Percentiles rank a stretch among this genome's conserved stretches.
phyloP scores from a whole-genome alignment of 2,888 invertebrate genomes.

The Eupithecia insigniata region DNA sequence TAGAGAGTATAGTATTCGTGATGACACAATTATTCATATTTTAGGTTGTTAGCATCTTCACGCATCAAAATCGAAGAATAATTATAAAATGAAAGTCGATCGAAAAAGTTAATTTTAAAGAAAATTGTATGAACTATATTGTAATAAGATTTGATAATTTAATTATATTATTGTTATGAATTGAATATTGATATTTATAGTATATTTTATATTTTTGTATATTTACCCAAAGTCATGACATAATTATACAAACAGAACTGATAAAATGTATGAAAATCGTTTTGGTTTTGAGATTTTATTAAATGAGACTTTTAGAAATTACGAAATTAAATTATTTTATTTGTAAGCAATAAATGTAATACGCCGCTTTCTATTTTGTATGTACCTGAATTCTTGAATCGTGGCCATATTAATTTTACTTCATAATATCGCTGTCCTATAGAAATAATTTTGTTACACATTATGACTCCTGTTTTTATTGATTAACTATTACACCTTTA shows the following conservation, averaged over 20 bases:
- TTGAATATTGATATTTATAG: constrained; percentile 53
- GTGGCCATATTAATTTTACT: constrained; percentile 81
- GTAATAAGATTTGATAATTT: constrained; percentile 59
- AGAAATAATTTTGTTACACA: constrained; percentile 66
- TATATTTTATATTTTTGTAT: constrained; percentile 74
- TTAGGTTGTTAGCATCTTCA: constrained; percentile 49
- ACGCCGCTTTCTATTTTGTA: constrained; percentile 72
- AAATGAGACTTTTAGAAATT: constrained; percentile 76
- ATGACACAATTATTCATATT: constrained; percentile 53
- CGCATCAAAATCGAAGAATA: constrained; percentile 20
- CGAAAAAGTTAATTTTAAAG: constrained; percentile 12
- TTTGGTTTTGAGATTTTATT: constrained; percentile 74
- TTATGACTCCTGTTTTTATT: constrained; percentile 75
- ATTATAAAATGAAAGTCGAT: constrained; percentile 19
- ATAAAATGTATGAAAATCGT: constrained; percentile 57
- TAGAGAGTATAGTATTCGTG: constrained; percentile 53
- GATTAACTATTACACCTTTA: constrained; percentile 62
- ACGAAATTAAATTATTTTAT: constrained; percentile 78
- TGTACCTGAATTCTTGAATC: constrained; percentile 82
- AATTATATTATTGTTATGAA: constrained; percentile 64
- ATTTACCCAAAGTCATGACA: constrained; percentile 65
- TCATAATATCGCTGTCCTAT: constrained; percentile 62
- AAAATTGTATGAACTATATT: constrained; percentile 32
- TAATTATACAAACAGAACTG: constrained; percentile 63
- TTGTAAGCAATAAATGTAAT: constrained; percentile 73